phyloP scores from a whole-genome alignment of 2,888 invertebrate species.

The Euzophera pinguis region DNA sequence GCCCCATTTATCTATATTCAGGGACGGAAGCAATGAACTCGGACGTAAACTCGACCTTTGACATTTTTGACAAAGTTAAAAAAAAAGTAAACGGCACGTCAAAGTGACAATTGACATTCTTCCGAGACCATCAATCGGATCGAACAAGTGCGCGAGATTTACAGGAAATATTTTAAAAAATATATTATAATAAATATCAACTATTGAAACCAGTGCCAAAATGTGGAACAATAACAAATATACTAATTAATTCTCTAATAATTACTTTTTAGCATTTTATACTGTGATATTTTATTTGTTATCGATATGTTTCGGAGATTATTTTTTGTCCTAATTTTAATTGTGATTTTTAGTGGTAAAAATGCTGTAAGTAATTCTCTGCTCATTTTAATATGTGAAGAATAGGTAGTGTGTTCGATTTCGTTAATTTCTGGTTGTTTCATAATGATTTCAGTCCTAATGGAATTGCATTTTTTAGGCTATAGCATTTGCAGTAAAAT shows the following conservation, averaged over 20 bases:
- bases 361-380: conserved; percentile 41
- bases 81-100: conserved; percentile 25
- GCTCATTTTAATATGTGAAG: background rate
- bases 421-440: no score
- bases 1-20: conserved; percentile 12
- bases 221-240: conserved; percentile 18
- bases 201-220: conserved; percentile 11
- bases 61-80: conserved; percentile 16
- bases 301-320: conserved; percentile 40
- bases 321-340: conserved; percentile 33
- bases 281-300: conserved; percentile 41
- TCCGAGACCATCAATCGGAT: background rate
- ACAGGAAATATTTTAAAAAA: background rate
- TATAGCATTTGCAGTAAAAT: no score
- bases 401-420: no score
- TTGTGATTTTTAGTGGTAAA: conserved; percentile 30
- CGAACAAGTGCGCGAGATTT: background rate
- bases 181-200: background rate
- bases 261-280: conserved; percentile 27
- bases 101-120: conserved; percentile 18
- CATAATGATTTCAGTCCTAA: no score
- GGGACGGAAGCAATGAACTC: conserved; percentile 13
- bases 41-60: conserved; percentile 18
- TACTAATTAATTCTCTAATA: conserved; percentile 5
- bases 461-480: no score